Percentiles rank a stretch among this genome's conserved stretches.
Conservation (phyloP, 2,113 vertebrate genomes). For the Hippocampus comes region DNA sequence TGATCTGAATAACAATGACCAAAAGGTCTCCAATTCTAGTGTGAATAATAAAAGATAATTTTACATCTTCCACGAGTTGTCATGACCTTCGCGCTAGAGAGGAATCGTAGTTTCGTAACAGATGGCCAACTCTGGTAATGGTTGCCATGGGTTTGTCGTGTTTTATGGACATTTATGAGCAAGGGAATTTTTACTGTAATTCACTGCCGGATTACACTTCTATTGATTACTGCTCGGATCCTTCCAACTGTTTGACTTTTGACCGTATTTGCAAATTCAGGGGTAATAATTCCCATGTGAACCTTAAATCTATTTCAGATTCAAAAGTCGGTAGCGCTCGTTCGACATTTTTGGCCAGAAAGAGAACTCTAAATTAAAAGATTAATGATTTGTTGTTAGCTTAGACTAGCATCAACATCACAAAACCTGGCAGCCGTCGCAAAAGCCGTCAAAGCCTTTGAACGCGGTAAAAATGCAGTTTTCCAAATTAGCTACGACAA, state of each 20-base stretch:
- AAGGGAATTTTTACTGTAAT: slow-evolving; percentile 1
- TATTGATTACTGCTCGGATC: not conserved
- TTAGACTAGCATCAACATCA: not conserved
- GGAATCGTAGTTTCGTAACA: not conserved
- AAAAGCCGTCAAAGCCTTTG: not conserved
- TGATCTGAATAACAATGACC: not conserved
- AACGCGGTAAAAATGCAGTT: not conserved
- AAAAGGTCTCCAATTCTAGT: not conserved
- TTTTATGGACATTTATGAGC: not conserved
- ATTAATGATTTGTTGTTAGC: slow-evolving; percentile 2
- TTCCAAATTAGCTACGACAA: slow-evolving; percentile 2
- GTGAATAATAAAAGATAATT: not conserved
- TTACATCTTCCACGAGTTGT: slow-evolving; percentile 3
- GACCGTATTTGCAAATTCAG: not conserved
- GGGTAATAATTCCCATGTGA: not conserved
- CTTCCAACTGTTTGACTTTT: slow-evolving; percentile 4
- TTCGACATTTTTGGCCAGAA: not conserved
- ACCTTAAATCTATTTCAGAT: slow-evolving; percentile 1
- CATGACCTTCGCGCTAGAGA: not conserved
- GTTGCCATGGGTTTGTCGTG: not conserved
- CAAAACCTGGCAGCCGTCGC: not conserved
- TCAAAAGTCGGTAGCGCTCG: slow-evolving; percentile 2
- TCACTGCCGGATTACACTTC: not conserved
- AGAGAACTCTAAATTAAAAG: not conserved
- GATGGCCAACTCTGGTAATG: not conserved